Conservation (phyloP, 2,113 vertebrate genomes). For the Boleophthalmus pectinirostris region DNA sequence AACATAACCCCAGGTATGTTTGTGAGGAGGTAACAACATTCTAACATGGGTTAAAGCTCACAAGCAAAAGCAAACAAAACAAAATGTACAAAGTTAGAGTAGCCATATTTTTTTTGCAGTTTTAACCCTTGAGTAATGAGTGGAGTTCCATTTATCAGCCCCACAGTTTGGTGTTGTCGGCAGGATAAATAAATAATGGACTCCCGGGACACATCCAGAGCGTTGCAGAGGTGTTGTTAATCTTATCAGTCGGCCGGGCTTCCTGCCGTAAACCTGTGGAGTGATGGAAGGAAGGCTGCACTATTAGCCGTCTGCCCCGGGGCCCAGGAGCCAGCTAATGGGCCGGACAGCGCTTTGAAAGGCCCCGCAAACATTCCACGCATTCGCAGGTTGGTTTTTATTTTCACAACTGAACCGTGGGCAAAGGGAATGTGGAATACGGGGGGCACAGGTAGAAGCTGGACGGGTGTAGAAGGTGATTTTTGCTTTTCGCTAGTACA, state of each 20-base stretch:
- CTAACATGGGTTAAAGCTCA: too few species aligned
- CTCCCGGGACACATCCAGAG: neutral
- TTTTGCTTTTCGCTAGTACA: neutral
- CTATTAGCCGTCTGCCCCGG: constrained; percentile 3
- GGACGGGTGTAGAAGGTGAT: neutral
- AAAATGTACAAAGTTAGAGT: neutral
- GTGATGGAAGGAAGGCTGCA: neutral
- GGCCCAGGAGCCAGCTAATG: neutral
- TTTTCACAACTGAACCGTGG: constrained; percentile 5
- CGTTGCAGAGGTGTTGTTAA: constrained; percentile 5
- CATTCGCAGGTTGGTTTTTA: neutral
- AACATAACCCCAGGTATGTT: too few species aligned
- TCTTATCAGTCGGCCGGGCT: constrained; percentile 5
- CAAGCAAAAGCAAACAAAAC: neutral
- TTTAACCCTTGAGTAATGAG: neutral
- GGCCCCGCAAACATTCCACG: constrained; percentile 7
- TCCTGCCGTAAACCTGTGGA: neutral
- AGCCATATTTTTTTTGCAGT: neutral
- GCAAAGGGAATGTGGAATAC: neutral
- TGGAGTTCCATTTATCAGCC: neutral
- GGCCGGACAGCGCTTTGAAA: neutral
- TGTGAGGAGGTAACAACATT: too few species aligned
- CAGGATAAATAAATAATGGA: constrained; percentile 6
- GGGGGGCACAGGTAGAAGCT: neutral
- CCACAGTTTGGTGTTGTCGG: neutral